phyloP scores from a whole-genome alignment of 2,888 invertebrate species.

The Drosophila bunnanda region DNA sequence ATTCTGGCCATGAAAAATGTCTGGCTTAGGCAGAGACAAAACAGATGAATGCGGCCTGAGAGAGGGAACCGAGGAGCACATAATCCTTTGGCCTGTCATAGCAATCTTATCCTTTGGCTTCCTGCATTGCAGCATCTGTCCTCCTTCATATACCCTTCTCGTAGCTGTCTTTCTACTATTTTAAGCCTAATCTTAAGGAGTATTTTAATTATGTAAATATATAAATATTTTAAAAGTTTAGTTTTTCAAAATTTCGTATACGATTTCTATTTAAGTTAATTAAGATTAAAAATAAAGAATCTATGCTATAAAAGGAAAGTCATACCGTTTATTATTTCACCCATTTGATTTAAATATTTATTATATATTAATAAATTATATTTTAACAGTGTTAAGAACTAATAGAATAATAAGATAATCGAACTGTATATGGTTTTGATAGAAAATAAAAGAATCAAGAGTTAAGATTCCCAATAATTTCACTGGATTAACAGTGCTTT shows the following conservation, averaged over 20 bases:
- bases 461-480: background rate
- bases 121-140: conserved; percentile 42
- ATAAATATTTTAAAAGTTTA: background rate
- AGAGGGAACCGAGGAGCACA: conserved; percentile 39
- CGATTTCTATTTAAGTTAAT: background rate
- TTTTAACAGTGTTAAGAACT: background rate
- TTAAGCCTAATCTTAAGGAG: background rate
- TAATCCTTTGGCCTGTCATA: conserved; percentile 68
- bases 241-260: background rate
- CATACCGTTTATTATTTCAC: too few species aligned
- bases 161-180: conserved; percentile 1
- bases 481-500: background rate
- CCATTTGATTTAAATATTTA: background rate
- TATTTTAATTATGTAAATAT: background rate
- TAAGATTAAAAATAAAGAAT: background rate
- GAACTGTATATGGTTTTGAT: background rate
- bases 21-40: conserved; percentile 36
- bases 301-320: background rate
- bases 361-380: background rate
- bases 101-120: conserved; percentile 8
- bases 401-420: background rate
- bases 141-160: conserved; percentile 7
- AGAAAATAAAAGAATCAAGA: background rate
- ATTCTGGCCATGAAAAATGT: conserved; percentile 61
- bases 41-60: background rate